phyloP scores from a whole-genome alignment of 2,888 invertebrate species.

The Nowickia ferox region DNA sequence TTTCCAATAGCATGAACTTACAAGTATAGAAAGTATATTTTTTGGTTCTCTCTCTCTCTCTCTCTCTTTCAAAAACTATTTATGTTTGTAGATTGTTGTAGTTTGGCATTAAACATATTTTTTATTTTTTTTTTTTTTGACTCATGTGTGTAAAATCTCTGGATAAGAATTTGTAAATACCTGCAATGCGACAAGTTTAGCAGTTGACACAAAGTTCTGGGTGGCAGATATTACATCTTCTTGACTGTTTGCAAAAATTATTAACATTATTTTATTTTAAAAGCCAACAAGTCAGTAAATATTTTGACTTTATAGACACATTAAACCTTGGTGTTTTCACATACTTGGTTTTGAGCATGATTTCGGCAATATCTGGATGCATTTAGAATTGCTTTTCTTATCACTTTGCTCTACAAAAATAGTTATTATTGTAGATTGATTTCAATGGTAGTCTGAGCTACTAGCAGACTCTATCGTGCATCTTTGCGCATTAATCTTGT shows the following conservation, averaged over 20 bases:
- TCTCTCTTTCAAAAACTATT: slow-evolving; percentile 30
- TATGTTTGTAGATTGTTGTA: slow-evolving; percentile 20
- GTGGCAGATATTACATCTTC: slow-evolving; percentile 48
- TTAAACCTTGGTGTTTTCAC: too few relatives aligned
- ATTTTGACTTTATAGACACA: too few relatives aligned
- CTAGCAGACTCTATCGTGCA: too few relatives aligned
- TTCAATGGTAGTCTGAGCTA: too few relatives aligned
- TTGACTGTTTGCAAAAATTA: slow-evolving; percentile 10
- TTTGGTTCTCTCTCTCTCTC: slow-evolving; percentile 7
- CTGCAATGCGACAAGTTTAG: slow-evolving; percentile 64
- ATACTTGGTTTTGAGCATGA: too few relatives aligned
- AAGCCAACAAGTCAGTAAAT: too few relatives aligned
- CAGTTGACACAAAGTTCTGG: slow-evolving; percentile 57
- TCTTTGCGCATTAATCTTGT: too few relatives aligned
- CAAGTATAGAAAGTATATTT: slow-evolving; percentile 27
- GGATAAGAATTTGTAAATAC: slow-evolving; percentile 48
- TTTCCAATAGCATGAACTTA: slow-evolving; percentile 53
- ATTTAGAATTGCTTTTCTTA: too few relatives aligned
- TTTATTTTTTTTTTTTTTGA: slow-evolving; percentile 2
- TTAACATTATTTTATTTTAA: background rate
- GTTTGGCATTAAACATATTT: background rate
- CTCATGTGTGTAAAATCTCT: background rate
- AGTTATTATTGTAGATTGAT: too few relatives aligned
- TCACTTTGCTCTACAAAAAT: too few relatives aligned
- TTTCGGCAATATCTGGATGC: too few relatives aligned